phyloP scores from a whole-genome alignment of 2,888 invertebrate species.

The Drosophila cognata region DNA sequence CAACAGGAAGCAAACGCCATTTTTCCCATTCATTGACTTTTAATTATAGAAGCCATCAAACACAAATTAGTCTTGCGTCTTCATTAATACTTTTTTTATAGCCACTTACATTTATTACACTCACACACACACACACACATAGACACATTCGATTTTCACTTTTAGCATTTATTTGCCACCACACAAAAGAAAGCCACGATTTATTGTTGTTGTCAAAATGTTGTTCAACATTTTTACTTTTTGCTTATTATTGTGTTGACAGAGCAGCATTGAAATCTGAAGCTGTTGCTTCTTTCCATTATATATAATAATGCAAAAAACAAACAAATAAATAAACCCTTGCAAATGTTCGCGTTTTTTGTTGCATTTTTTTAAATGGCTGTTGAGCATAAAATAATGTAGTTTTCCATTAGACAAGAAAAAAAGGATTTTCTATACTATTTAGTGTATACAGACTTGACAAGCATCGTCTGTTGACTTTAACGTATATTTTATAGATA shows the following conservation, averaged over 20 bases:
- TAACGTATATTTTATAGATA: accelerated
- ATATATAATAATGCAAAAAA: constrained; percentile 41
- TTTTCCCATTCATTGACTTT: constrained; percentile 77
- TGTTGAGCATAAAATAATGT: not conserved
- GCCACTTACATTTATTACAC: constrained; percentile 41
- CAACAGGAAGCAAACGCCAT: constrained; percentile 62
- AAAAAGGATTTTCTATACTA: not conserved
- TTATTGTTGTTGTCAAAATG: constrained; percentile 53
- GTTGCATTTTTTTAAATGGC: not conserved
- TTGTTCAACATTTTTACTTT: constrained; percentile 16
- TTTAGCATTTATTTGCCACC: not conserved
- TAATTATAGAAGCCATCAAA: constrained; percentile 78
- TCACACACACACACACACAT: not conserved
- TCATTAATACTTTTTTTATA: constrained; percentile 74
- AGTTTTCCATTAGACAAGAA: not conserved
- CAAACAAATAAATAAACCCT: constrained; percentile 32
- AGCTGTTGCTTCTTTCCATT: constrained; percentile 49
- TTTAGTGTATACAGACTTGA: not conserved
- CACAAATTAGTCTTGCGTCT: constrained; percentile 75
- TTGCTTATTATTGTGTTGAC: constrained; percentile 3
- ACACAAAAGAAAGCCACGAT: constrained; percentile 24
- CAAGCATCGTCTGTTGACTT: not conserved
- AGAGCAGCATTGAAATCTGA: constrained; percentile 41
- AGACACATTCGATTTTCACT: not conserved
- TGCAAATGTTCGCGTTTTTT: constrained; percentile 10